Base-by-base conservation (phyloP, 2,797 vertebrate species). In the Peromyscus attwateri region DNA sequence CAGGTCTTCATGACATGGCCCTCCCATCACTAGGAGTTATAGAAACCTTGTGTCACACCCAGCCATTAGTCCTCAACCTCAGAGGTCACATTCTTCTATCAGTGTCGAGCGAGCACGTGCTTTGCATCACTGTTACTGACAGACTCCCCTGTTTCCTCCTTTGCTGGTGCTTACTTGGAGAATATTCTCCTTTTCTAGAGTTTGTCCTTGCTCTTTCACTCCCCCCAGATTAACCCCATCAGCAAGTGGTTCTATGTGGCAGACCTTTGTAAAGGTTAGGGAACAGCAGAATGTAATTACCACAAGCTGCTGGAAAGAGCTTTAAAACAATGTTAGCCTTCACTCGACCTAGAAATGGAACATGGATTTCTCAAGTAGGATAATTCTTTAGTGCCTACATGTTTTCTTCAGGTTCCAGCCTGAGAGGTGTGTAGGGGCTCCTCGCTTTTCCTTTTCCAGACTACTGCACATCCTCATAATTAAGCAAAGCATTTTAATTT, bases 221-320 rank as follows among this genome's bases (percentile, higher is more conserved):
- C 19, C 16, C 27, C 6, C 49, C 66, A 89, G n/a, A 87, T 70
- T 89, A 79, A 66, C 29, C 12, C 12, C 79, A 52, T 85, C 23
- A 43, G 4, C 3, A 68, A 70, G 73, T 62, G 9, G 16, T 68
- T 91, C 84, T 91, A 25, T 40, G 21, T 70, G 57, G 62, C 31
- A 94, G 81, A 64, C 0, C 2, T 84, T 89, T 93, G 40, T 81
- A 91, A 94, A 88, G 25, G 14, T 82, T 90, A 88, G 76, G 21
- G 49, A 89, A 81, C 12, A 92, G 25, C 55, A 95, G 68, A 73
- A 80, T 83, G 34, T 31, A 91, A 75, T 92, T 89, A 82, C 27
- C 29, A 79, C 21, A 43, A 21, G 43, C 25, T 40, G 8, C 6
- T 43, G 23, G 11, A 85, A 88, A 64, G 84, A 91, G 60, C 8